phyloP scores from a whole-genome alignment of 2,888 invertebrate genomes.

The Tethea ocularis region DNA sequence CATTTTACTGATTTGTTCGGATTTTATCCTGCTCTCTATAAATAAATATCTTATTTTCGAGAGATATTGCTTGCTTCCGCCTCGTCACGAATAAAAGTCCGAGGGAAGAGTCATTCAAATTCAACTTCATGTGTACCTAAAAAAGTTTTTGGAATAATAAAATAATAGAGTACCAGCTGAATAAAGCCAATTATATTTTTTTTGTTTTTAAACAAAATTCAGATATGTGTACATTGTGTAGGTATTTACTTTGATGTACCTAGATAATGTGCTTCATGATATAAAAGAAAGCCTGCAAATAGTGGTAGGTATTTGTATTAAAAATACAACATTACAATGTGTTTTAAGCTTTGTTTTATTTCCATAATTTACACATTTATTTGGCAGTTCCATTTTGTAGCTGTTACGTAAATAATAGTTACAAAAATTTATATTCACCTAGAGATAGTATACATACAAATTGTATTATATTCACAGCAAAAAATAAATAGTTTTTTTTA shows the following conservation, averaged over 20 bases:
- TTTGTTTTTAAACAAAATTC: not conserved
- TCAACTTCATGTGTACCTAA: not conserved
- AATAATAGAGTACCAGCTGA: not conserved
- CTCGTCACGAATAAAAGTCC: conserved; percentile 5
- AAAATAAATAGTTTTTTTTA: conserved; percentile 18
- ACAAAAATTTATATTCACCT: conserved; percentile 48
- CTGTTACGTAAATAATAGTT: conserved; percentile 49
- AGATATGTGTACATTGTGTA: too few species aligned
- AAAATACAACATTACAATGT: conserved; percentile 23
- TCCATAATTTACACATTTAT: conserved; percentile 65
- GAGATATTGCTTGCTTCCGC: not conserved
- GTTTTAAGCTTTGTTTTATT: conserved; percentile 66
- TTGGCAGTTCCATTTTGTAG: conserved; percentile 70
- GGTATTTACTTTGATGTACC: too few species aligned
- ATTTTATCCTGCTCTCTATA: not conserved
- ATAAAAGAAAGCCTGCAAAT: too few species aligned
- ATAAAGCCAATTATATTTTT: not conserved
- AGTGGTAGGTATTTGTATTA: conserved; percentile 6
- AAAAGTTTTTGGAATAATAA: not conserved
- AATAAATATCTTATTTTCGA: not conserved
- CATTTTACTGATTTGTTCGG: not conserved
- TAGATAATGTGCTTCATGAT: too few species aligned
- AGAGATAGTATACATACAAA: not conserved
- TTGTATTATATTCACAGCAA: conserved; percentile 23
- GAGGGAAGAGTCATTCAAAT: conserved; percentile 2